phyloP scores from a whole-genome alignment of 2,113 vertebrate species.

The Serilophus lunatus region DNA sequence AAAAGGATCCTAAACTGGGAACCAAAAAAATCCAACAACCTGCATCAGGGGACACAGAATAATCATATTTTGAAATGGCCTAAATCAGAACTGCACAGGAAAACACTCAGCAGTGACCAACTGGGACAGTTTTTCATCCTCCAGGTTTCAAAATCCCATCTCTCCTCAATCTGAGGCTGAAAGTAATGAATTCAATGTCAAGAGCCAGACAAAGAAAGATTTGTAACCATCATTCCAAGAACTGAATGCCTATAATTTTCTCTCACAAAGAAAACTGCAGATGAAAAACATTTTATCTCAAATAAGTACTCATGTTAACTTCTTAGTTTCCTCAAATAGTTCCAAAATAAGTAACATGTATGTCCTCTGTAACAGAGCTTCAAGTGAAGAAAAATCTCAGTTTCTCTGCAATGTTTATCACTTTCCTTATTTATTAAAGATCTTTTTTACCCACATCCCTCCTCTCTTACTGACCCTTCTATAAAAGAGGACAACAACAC shows the following conservation, averaged over 20 bases:
- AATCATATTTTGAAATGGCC: background rate
- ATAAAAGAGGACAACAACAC: background rate
- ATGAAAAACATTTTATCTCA: background rate
- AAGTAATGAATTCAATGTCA: background rate
- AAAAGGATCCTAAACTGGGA: background rate
- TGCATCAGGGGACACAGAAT: background rate
- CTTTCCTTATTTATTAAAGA: background rate
- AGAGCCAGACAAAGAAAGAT: background rate
- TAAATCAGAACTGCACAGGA: background rate
- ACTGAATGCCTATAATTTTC: fast-evolving
- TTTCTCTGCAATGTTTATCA: background rate
- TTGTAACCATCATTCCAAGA: background rate
- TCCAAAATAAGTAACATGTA: background rate
- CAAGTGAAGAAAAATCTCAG: background rate
- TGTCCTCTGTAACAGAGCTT: background rate
- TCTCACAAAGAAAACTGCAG: background rate
- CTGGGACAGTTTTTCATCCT: fast-evolving
- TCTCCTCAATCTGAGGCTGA: background rate
- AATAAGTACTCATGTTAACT: background rate
- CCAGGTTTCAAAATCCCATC: fast-evolving
- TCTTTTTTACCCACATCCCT: background rate
- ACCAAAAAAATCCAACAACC: background rate
- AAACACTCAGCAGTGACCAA: background rate
- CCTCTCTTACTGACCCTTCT: background rate
- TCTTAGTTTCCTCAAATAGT: background rate